Base-by-base conservation (phyloP, 2,888 invertebrate genomes). In the Orthosia incerta region DNA sequence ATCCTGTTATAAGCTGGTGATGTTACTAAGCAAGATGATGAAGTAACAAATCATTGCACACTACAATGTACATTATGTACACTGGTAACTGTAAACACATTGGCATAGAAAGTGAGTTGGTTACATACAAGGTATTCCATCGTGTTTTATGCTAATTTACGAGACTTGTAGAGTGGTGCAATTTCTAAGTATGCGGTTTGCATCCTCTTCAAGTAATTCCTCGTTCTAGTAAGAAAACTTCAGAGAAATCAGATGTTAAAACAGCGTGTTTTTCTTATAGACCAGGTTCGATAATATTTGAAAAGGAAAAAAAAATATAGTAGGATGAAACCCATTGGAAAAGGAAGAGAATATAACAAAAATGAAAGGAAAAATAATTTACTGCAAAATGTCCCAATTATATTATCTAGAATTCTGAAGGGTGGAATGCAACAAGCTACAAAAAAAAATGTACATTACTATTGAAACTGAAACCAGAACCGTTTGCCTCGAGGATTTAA, bases 111-210 rank as follows among this genome's bases (percentile, higher is more conserved):
- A 82, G 62, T 55, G 45, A 57, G 62, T 60, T 45, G 15, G n/a
- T 71, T 64, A 82, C 59, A 51, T 59, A 56, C 59, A 51, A 76
- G 63, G 51, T 61, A 79, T 15, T 39, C 55, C 39, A 48, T 82
- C 83, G 79, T 79, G 73, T 64, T 63, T 82, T 64, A 79, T 78
- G 79, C 63, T 71, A 82, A 79, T 79, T 67, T 51, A 60, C 66
- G 23, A 60, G 20, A 48, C 72, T 56, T 60, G 79, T 63, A 18
- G 11, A 51, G 51, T 79, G 83, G 59, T 23, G 66, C 55, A 82
- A 82, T 63, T 51, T 66, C 70, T 69, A 77, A 26, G 45, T 65
- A 64, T 77, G 70, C 69, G 23, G 51, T 56, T 60, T 60, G 60
- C 59, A 76, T 63, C 76, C 50, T 80, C 74, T 64, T 75, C 39